Evolutionary conservation across 2,113 vertebrate genomes (phyloP).

Genomic region (Catharus fuscescens): DNA sequence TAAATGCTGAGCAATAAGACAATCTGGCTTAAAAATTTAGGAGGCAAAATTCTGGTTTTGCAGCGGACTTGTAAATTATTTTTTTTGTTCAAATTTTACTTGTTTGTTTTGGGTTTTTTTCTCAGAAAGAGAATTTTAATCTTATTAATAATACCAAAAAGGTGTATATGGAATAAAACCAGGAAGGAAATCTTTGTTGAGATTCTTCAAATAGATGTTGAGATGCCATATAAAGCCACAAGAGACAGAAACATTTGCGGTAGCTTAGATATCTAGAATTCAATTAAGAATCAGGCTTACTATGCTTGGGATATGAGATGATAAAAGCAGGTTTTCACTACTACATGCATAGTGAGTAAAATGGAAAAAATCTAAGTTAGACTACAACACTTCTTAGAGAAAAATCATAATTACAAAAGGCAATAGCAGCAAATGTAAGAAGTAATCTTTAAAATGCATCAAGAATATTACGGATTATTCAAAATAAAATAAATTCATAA

Average conservation of each 20-base stretch:
- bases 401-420: neutral
- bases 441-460: neutral
- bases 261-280: neutral
- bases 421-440: neutral
- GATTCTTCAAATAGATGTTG: neutral
- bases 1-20: neutral
- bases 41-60: neutral
- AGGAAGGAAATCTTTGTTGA: neutral
- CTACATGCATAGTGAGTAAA: neutral
- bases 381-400: neutral
- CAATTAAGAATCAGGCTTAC: neutral
- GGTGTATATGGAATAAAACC: neutral
- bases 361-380: neutral
- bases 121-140: neutral
- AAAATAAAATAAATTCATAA: neutral
- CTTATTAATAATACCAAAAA: neutral
- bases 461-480: neutral
- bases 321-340: neutral
- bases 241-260: neutral
- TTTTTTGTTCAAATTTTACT: neutral
- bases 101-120: neutral
- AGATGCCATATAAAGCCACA: neutral
- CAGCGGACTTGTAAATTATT: neutral
- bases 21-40: neutral
- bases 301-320: neutral